phyloP scores from a whole-genome alignment of 2,888 invertebrate species.

The Pycnomerus fuliginosus region DNA sequence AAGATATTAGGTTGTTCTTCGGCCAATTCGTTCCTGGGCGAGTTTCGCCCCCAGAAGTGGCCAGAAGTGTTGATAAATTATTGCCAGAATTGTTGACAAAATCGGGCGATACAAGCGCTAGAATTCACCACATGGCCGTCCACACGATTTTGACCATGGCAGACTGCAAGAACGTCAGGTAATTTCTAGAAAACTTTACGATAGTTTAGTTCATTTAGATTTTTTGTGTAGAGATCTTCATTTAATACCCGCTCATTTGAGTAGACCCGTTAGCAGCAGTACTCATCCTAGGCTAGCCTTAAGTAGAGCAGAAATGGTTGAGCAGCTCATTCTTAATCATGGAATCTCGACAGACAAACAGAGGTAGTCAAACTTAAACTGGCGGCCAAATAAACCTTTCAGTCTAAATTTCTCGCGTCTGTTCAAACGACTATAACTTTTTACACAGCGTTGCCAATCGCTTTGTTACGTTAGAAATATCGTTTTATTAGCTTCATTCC shows the following conservation, averaged over 20 bases:
- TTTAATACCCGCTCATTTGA: conserved; percentile 79
- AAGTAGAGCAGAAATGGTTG: conserved; percentile 84
- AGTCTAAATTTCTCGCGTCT: too few relatives aligned
- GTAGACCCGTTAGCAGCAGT: conserved; percentile 79
- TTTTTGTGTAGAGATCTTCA: conserved; percentile 65
- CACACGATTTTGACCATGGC: conserved; percentile 85
- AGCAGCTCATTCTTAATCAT: conserved; percentile 79
- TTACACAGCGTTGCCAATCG: background rate
- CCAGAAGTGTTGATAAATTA: conserved; percentile 78
- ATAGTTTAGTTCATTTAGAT: background rate
- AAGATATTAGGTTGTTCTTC: conserved; percentile 76
- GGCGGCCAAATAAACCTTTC: too few relatives aligned
- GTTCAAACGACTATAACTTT: too few relatives aligned
- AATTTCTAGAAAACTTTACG: conserved; percentile 9
- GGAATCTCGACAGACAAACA: conserved; percentile 86
- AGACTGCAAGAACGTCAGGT: conserved; percentile 77
- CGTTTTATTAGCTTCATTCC: too few relatives aligned
- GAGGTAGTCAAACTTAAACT: too few relatives aligned
- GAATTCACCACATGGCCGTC: conserved; percentile 83
- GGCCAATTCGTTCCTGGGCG: conserved; percentile 82
- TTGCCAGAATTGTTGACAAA: conserved; percentile 81
- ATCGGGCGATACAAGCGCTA: conserved; percentile 83
- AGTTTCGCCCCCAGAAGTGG: conserved; percentile 79
- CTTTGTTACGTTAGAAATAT: background rate
- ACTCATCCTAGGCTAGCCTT: conserved; percentile 84